Evolutionary conservation across 23 tunicate genomes (phyloP).

Genomic region (Oikopleura albicans): DNA sequence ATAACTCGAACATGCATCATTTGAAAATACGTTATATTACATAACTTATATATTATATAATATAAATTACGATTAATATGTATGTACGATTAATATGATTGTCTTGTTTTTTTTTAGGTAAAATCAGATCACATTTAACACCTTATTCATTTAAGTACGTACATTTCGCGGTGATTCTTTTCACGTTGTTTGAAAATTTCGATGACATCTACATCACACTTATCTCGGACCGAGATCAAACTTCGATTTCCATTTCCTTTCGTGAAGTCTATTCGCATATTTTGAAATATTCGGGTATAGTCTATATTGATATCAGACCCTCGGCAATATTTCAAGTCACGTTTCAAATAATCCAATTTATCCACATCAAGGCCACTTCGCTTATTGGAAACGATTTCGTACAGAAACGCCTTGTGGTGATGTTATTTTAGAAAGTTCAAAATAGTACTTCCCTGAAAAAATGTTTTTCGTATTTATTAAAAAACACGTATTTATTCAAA

Average conservation of each 20-base stretch:
- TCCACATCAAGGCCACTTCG: background rate
- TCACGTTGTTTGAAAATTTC: background rate
- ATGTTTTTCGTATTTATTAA: too few relatives aligned
- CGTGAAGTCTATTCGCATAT: background rate
- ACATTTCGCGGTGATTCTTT: conserved; percentile 11
- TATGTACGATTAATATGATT: too few relatives aligned
- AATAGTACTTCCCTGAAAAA: too few relatives aligned
- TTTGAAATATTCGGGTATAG: background rate
- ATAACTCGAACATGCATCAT: too few relatives aligned
- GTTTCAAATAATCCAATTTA: background rate
- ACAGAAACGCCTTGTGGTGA: background rate
- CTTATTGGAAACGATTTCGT: conserved; percentile 6
- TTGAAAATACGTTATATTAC: too few relatives aligned
- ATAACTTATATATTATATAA: too few relatives aligned
- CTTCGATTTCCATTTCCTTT: background rate
- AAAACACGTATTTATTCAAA: too few relatives aligned
- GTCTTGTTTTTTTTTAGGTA: too few relatives aligned
- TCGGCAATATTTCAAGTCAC: background rate
- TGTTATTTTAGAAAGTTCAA: too few relatives aligned
- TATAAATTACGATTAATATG: too few relatives aligned
- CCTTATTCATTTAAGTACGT: too few relatives aligned
- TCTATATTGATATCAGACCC: background rate
- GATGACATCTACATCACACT: background rate
- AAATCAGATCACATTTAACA: too few relatives aligned
- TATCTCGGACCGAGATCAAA: background rate